Evolutionary conservation across 53 echinoderm and acorn worm species (phyloP).

Genomic region (Arbacia lixula): DNA sequence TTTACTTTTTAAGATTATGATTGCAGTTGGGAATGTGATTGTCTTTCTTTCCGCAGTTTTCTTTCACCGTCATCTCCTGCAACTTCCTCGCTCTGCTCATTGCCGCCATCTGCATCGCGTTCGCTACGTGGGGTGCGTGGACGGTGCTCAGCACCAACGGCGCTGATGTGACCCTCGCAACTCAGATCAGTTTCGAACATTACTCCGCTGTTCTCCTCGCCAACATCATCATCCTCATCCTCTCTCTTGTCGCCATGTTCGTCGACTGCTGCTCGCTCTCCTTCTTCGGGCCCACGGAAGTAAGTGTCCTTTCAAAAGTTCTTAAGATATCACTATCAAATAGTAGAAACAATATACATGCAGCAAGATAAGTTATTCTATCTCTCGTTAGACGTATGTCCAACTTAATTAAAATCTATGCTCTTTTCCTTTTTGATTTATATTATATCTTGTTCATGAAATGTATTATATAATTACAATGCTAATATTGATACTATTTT

Average conservation of each 20-base stretch:
- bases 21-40: too few relatives aligned
- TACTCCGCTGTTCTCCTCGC: constrained; percentile 35
- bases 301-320: neutral
- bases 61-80: constrained; percentile 16
- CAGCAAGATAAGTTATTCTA: too few relatives aligned
- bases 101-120: constrained; percentile 19
- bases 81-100: constrained; percentile 16
- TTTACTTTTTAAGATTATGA: too few relatives aligned
- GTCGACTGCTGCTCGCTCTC: constrained; percentile 33
- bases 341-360: too few relatives aligned
- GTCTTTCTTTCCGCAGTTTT: too few relatives aligned
- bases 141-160: neutral
- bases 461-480: too few relatives aligned
- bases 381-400: too few relatives aligned
- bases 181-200: neutral
- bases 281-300: neutral
- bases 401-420: too few relatives aligned
- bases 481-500: too few relatives aligned
- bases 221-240: constrained; percentile 23
- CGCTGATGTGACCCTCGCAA: neutral
- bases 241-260: constrained; percentile 32
- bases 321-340: too few relatives aligned
- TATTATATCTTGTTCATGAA: too few relatives aligned
- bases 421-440: too few relatives aligned
- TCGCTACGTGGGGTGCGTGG: constrained; percentile 16